Base-by-base conservation (phyloP, 2,888 invertebrate genomes). In the Drosophila kanekoi region DNA sequence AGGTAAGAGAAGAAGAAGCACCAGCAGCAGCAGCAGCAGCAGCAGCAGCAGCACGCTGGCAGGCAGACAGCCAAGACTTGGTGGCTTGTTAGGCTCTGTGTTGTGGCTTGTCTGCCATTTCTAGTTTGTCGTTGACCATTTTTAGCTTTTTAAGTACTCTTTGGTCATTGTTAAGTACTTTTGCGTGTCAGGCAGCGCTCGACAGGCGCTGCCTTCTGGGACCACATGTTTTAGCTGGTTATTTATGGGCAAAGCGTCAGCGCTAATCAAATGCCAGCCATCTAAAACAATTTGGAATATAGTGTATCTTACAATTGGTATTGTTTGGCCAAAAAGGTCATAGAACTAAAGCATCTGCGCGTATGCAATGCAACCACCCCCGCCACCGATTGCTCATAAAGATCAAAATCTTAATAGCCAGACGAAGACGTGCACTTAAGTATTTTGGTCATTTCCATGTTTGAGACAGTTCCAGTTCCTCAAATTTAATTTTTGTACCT, bases 191-290 rank as follows among this genome's bases (percentile, higher is more conserved):
- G 84, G 73, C 77, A 72, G 66, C 72, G 65, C 57, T 72, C 63
- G 77, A 71, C 64, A 68, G 79, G 58, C 68, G 62, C 68, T 64
- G 82, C 89, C 89, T 84, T 84, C 84, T 79, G 79, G 89, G 91
- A 90, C 81, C 86, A 83, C 90, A 90, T 91, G 90, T 89, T 90
- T 87, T 90, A 82, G 80, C 77, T 82, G 89, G 90, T 91, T 92
- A 92, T 91, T 91, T 91, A 91, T 92, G 92, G 90, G 86, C 89
- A 89, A 91, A 90, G 90, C 91, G 92, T 91, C 92, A 92, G 91
- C 83, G 89, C 85, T 91, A 91, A 91, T 91, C 92, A 91, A 90
- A 91, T 86, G 83, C 81, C 87, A 91, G 87, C 65, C 77, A 81
- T 86, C 86, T 75, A 48, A 69, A 65, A 66, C 89, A 82, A 76